Conservation (phyloP, 2,113 vertebrate genomes). For the Damaliscus lunatus region DNA sequence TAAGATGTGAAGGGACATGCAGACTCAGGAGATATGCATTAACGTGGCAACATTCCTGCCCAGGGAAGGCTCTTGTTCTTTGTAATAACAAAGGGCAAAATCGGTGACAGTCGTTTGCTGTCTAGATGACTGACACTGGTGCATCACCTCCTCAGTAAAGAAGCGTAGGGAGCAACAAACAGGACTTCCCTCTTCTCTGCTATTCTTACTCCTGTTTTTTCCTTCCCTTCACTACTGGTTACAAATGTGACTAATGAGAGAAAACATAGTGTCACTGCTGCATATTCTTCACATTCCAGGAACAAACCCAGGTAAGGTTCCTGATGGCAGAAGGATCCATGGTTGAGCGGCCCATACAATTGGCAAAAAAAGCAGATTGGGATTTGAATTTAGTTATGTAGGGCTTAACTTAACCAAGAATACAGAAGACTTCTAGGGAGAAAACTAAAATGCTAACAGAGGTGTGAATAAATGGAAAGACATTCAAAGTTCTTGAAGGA, state of each 20-base stretch:
- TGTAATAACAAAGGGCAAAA: not conserved
- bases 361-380: not conserved
- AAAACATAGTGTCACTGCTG: not conserved
- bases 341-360: not conserved
- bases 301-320: not conserved
- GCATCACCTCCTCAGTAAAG: not conserved
- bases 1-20: not conserved
- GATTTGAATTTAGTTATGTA: not conserved
- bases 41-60: not conserved
- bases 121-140: not conserved
- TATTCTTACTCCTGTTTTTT: not conserved
- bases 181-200: not conserved
- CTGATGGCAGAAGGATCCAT: not conserved
- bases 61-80: not conserved
- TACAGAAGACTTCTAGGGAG: not conserved
- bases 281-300: not conserved
- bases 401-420: not conserved
- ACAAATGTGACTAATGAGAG: not conserved
- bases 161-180: not conserved
- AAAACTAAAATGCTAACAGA: slow-evolving; percentile 22
- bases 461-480: not conserved
- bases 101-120: not conserved
- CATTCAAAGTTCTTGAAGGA: not conserved
- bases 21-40: not conserved
- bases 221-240: not conserved